A percentile compares a stretch with the other conserved stretches of the same genome.
These are phyloP conservation scores for Theropithecus gelada DNA, from an alignment of 2,113 vertebrate species.

Conservation along the genomic window DNA sequence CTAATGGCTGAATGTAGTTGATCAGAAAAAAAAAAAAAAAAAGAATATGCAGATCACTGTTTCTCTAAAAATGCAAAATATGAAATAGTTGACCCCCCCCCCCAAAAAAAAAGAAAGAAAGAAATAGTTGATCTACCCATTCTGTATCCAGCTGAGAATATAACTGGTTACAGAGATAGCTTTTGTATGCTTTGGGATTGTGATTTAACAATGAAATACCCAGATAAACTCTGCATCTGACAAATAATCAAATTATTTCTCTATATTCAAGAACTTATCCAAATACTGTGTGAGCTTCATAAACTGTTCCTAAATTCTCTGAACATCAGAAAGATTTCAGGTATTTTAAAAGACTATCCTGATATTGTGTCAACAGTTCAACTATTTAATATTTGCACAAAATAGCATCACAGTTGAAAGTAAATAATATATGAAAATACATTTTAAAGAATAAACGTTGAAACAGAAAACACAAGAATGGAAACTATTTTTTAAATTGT, in stretches of 20 bases:
- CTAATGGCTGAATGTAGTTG: slow-evolving; percentile 34
- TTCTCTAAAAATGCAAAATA: slow-evolving; percentile 55
- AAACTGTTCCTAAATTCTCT: slow-evolving; percentile 33
- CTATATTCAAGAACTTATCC: slow-evolving; percentile 21
- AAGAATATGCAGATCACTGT: not conserved
- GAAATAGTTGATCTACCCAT: not conserved
- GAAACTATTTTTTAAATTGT: slow-evolving; percentile 14
- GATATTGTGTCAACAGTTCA: slow-evolving; percentile 23
- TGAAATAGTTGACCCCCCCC: not conserved
- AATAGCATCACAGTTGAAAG: not conserved
- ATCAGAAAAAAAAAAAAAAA: not conserved
- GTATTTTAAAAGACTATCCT: slow-evolving; percentile 36
- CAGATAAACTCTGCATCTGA: not conserved
- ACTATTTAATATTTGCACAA: slow-evolving; percentile 21
- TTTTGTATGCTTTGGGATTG: not conserved
- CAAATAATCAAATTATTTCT: slow-evolving; percentile 28
- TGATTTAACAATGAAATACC: slow-evolving; percentile 36
- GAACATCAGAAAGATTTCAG: slow-evolving; percentile 43
- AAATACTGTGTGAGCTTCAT: not conserved
- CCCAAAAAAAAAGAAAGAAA: not conserved
- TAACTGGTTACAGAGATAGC: not conserved
- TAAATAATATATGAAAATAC: not conserved
- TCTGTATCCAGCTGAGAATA: slow-evolving; percentile 16
- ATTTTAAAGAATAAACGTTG: slow-evolving; percentile 49
- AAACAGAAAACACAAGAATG: slow-evolving; percentile 25